Percentiles rank a stretch among this genome's conserved stretches.
These are phyloP conservation scores for Lophotriccus pileatus DNA, from an alignment of 2,797 vertebrate species.

Conservation along the genomic window DNA sequence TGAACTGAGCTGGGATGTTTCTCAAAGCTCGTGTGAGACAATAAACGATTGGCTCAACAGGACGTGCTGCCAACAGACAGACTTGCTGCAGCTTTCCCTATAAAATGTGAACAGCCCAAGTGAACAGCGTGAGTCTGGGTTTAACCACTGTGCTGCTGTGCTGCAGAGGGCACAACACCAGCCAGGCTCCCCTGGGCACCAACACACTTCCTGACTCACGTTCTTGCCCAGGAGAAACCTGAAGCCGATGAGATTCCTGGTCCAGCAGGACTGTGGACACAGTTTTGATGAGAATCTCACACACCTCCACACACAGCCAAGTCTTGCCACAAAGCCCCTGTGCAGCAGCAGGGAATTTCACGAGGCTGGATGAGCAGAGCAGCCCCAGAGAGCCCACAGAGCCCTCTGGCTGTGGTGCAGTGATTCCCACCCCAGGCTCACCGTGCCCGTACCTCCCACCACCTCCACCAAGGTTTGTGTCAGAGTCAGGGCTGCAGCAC, in stretches of 20 bases:
- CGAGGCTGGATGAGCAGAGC: background rate
- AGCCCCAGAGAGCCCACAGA: background rate
- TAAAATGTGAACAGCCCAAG: constrained; percentile 44
- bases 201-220: background rate
- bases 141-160: constrained; percentile 30
- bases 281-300: background rate
- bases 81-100: constrained; percentile 2
- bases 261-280: background rate
- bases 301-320: background rate
- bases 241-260: background rate
- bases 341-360: background rate
- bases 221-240: background rate
- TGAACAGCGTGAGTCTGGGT: background rate
- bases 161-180: background rate
- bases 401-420: background rate
- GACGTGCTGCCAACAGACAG: constrained; percentile 40
- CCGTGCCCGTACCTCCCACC: background rate
- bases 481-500: background rate
- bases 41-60: constrained; percentile 23
- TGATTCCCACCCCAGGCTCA: too few species aligned
- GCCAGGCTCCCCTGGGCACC: background rate
- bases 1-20: background rate
- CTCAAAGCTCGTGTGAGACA: constrained; percentile 8
- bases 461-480: background rate
- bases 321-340: background rate